These are phyloP conservation scores for Teleogryllus oceanicus DNA, from an alignment of 2,888 invertebrate species.

Conservation along the genomic window DNA sequence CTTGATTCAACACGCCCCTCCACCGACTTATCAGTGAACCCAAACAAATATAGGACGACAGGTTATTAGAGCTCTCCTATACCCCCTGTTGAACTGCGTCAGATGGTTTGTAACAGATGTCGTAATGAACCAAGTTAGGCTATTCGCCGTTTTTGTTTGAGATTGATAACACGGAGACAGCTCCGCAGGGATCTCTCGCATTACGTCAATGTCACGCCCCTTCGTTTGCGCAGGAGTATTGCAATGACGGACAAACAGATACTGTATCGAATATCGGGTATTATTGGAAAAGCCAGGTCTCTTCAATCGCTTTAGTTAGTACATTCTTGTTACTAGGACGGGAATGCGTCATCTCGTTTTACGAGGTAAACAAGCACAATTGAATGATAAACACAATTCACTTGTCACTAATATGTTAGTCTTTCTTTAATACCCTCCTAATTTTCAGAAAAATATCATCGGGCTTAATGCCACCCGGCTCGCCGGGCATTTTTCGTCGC, in stretches of 20 bases:
- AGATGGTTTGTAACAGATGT: not conserved
- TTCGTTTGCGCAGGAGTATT: not conserved
- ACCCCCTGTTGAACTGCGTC: not conserved
- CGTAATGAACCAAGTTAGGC: not conserved
- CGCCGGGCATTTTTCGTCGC: conserved; percentile 58
- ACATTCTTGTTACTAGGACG: not conserved
- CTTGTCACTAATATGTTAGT: not conserved
- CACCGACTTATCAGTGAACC: not conserved
- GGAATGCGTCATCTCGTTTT: not conserved
- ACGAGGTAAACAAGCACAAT: conserved; percentile 18
- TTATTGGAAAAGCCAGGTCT: not conserved
- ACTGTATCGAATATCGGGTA: not conserved
- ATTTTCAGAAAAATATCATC: conserved; percentile 57
- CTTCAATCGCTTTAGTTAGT: not conserved
- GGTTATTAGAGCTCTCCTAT: not conserved
- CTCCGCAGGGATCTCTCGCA: not conserved
- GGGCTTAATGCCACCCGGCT: conserved; percentile 58
- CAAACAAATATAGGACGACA: not conserved
- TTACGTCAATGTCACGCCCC: not conserved
- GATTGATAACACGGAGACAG: not conserved
- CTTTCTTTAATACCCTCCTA: not conserved
- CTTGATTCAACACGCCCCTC: not conserved
- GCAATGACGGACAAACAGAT: not conserved
- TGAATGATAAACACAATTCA: not conserved
- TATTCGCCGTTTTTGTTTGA: conserved; percentile 9